Base-by-base conservation (phyloP, 2,113 vertebrate species). In the Pelecanoides urinatrix region DNA sequence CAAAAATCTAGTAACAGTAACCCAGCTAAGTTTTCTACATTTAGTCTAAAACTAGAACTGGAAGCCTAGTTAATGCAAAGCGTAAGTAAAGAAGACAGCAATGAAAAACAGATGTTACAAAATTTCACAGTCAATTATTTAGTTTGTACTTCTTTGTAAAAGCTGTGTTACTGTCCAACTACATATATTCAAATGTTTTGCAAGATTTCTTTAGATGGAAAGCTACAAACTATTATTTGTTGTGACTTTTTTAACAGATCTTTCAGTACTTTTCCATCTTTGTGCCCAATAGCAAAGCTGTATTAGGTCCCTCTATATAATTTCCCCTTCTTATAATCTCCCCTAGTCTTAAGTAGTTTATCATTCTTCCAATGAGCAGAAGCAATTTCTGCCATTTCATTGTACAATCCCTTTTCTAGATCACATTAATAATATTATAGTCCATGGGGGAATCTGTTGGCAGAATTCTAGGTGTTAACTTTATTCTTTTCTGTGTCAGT, bases 391-490 rank as follows among this genome's bases (percentile, higher is more conserved):
- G 68, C 47, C 17, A 45, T 86, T 88, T 84, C 65, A 52, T 63
- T 78, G 26, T 74, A 84, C 68, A 87, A 59, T 29, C 34, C 44
- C 25, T 86, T 81, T 65, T 81, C 90, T 53, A 91, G 76, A 91
- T 84, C 44, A 71, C 86, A 71, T 38, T 77, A 90, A 76, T 68
- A 72, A 26, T 45, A 56, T 44, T 88, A 44, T 2, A 68, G 30
- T 58, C 70, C 66, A 32, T 7, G 3, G 40, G 62, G 84, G 42
- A 87, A 81, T 79, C 45, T 65, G 44, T n/a, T 92, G 92, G 88
- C 94, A 91, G 76, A 73, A 87, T 85, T 47, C n/a, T 94, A 89
- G 40, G 78, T 72, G 89, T 76, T 82, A 95, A 94, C 76, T 92
- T 94, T 50, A 87, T 90, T 68, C 76, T 52, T 88, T 88, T 93